Conservation (phyloP, 2,797 vertebrate genomes). For the Zenarchopterus dispar region DNA sequence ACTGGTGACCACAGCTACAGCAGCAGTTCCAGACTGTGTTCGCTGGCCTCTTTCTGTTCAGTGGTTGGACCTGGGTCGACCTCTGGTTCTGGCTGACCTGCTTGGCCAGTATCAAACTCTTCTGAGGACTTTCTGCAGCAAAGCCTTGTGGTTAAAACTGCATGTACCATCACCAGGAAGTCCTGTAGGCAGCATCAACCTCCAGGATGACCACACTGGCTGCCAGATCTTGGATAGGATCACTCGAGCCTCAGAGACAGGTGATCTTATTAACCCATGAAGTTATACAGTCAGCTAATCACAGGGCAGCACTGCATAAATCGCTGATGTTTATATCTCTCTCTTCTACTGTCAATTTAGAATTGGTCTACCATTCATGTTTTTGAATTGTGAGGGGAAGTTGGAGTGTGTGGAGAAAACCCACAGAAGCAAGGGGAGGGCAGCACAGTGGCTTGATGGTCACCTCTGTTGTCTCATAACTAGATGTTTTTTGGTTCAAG, state of each 20-base stretch:
- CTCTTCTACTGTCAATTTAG: too few relatives aligned
- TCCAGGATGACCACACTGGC: slow-evolving; percentile 57
- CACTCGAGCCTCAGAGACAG: slow-evolving; percentile 28
- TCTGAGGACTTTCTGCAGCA: slow-evolving; percentile 68
- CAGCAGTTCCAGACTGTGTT: background rate
- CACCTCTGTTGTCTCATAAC: too few relatives aligned
- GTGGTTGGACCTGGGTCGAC: slow-evolving; percentile 63
- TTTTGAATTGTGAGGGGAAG: too few relatives aligned
- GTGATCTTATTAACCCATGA: slow-evolving; percentile 14
- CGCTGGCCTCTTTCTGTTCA: slow-evolving; percentile 52
- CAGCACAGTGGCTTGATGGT: too few relatives aligned
- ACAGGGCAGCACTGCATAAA: too few relatives aligned
- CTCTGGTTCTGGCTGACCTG: slow-evolving; percentile 55
- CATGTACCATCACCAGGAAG: slow-evolving; percentile 38
- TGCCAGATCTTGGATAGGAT: slow-evolving; percentile 60
- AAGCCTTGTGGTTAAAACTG: slow-evolving; percentile 58
- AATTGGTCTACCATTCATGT: too few relatives aligned
- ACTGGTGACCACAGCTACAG: slow-evolving; percentile 2
- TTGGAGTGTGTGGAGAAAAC: too few relatives aligned
- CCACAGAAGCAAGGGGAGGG: too few relatives aligned
- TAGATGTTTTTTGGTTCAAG: too few relatives aligned
- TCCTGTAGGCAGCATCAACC: slow-evolving; percentile 63
- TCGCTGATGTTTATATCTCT: too few relatives aligned
- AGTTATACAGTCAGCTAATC: background rate
- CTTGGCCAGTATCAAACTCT: slow-evolving; percentile 64